Evolutionary conservation across 2,113 vertebrate species (phyloP).

Genomic region (Oceanites oceanicus): DNA sequence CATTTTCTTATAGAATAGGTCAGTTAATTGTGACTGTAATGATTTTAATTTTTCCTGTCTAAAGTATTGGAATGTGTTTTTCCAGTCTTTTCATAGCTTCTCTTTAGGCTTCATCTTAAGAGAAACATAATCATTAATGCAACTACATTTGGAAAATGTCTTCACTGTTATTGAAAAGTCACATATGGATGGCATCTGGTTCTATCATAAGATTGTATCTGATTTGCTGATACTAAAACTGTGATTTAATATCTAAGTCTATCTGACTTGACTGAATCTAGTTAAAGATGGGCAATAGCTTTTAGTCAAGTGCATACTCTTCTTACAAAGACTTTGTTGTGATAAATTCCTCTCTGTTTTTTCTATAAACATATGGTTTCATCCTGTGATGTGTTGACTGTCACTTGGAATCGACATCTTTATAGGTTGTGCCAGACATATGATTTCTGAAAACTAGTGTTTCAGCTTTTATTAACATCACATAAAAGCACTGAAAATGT

Average conservation of each 20-base stretch:
- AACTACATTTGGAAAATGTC: not conserved
- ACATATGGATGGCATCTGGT: not conserved
- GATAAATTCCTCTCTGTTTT: not conserved
- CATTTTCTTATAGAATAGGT: not conserved
- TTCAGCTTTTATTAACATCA: conserved; percentile 42
- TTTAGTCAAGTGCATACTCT: not conserved
- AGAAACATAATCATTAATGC: not conserved
- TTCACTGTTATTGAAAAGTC: not conserved
- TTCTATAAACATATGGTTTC: not conserved
- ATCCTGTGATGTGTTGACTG: not conserved
- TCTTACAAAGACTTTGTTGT: not conserved
- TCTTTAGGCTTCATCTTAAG: not conserved
- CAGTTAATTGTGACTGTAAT: not conserved
- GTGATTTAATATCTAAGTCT: not conserved
- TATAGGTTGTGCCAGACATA: not conserved
- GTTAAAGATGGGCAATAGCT: not conserved
- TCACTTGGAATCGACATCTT: conserved; percentile 1
- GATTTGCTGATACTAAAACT: not conserved
- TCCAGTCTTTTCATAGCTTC: not conserved
- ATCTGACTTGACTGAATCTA: not conserved
- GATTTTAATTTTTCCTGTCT: not conserved
- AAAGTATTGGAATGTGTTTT: not conserved
- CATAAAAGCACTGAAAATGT: not conserved
- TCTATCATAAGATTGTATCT: not conserved
- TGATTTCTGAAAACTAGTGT: conserved; percentile 6